Evolutionary conservation across 2,888 invertebrate species (phyloP), one percentile per base, ranked within the genome.

Genomic region (Saturnia pavonia): DNA sequence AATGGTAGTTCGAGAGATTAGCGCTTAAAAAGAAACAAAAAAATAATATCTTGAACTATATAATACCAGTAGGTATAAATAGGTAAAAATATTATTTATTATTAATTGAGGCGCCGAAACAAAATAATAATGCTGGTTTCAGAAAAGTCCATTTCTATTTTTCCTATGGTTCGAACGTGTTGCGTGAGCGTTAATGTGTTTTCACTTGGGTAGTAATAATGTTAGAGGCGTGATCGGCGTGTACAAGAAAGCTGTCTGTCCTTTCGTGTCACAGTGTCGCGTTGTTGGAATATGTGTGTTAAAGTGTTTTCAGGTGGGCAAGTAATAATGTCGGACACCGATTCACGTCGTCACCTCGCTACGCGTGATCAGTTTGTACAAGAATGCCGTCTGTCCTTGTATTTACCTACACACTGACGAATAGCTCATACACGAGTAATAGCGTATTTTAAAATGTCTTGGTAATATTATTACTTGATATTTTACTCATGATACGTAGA

Each of bases 241-340:
- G n/a, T 67, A 40, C n/a, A n/a, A 42, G 40, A 12, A 7, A 43
- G 42, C 22, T 22, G 63, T 65, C 34, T 45, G 14, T 67, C 40
- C 54, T 54, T 69, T n/a, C n/a, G 22, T 68, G 14, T 43, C 27
- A n/a, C 60, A 48, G 40, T 43, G 51, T 57, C 60, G 43, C 43
- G 67, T 69, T 34, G 51, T 69, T 69, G 43, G 69, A 70, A 70
- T 70, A 72, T 70, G 68, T 67, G 70, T 68, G 63, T 71, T 71
- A 54, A 70, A 63, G 60, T 71, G 73, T 70, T 73, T 74, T 73
- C 74, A 72, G 74, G 76, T 77, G 73, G 72, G 72, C 70, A 68
- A 71, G 74, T 82, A 82, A 85, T 83, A 81, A 78, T 78, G 78
- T 78, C 71, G 77, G 82, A 81, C 82, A 82, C 82, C 80, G 82